Evolutionary conservation across 2,113 vertebrate species (phyloP), one percentile per base, ranked within the genome.

Genomic region (Nestor notabilis): DNA sequence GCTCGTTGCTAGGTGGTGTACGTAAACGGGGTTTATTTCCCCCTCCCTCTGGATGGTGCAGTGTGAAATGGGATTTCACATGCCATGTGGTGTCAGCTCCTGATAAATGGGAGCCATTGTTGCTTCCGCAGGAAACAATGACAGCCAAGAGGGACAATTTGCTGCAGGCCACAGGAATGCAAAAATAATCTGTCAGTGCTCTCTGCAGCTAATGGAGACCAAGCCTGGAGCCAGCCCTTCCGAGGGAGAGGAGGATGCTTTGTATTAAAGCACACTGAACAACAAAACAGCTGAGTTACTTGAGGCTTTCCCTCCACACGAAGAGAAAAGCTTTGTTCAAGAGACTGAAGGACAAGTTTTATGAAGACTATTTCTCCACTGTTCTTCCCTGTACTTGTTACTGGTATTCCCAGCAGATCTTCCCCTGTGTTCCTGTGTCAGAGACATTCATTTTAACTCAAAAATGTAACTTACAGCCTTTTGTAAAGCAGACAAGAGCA

Each of bases 121-220:
- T 96, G 63, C 86, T 96, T 96, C 94, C 7, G 2, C 79, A 96
- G 94, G 95, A 97, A 97, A 95, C 90, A 90, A 86, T 96, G 97
- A 93, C 89, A 89, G 95, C 92, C 95, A 94, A 96, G 56, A 89
- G 83, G 79, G 94, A 90, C 88, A 91, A 92, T 90, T 93, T 95
- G 87, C 94, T 93, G 84, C 81, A 72, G 93, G 75, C 78, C 75
- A 76, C 92, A 92, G 81, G 93, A 97, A 96, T 89, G 92, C 76
- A 91, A 87, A 93, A 91, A 76, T 84, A 89, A 70, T 61, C 60
- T 78, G 80, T 90, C 89, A 56, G 39, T 91, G 76, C 89, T 89
- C 56, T 92, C 52, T 64, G 44, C 66, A 65, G 74, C 69, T 92
- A 72, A 95, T 85, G 90, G 95, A 95, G 94, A 70, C 68, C 93